phyloP scores from a whole-genome alignment of 2,113 vertebrate genomes.

The Mesocricetus auratus region DNA sequence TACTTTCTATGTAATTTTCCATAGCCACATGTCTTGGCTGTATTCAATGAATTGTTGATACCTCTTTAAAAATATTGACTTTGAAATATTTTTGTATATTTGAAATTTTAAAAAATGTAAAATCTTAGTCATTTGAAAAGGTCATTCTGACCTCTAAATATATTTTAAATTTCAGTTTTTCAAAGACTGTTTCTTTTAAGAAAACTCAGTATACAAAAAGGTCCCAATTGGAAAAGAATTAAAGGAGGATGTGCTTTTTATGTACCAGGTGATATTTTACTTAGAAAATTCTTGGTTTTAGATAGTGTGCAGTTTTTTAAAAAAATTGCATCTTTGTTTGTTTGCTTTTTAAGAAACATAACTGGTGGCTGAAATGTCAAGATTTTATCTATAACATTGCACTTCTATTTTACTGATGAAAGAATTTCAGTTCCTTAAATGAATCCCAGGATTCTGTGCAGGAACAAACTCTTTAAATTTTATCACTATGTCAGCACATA shows the following conservation, averaged over 20 bases:
- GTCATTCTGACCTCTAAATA: not conserved
- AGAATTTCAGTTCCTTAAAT: conserved; percentile 24
- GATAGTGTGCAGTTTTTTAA: not conserved
- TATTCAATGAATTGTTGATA: not conserved
- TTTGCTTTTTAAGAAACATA: conserved; percentile 24
- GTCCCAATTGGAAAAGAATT: not conserved
- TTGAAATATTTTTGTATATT: not conserved
- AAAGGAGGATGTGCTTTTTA: not conserved
- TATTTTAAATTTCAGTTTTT: conserved; percentile 45
- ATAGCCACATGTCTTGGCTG: not conserved
- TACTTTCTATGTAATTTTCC: not conserved
- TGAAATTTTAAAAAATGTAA: not conserved
- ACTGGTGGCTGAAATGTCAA: not conserved
- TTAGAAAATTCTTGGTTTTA: conserved; percentile 50
- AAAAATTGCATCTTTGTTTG: not conserved
- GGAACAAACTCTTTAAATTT: conserved; percentile 13
- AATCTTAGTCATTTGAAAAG: conserved; percentile 26
- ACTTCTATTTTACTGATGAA: conserved; percentile 30
- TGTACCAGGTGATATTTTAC: not conserved
- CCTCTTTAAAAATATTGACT: conserved; percentile 24
- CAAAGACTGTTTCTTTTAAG: conserved; percentile 9
- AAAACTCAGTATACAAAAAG: conserved; percentile 38
- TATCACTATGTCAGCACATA: not conserved
- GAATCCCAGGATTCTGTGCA: not conserved
- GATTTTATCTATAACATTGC: conserved; percentile 20